Base-by-base conservation (phyloP, 53 echinoderm and acorn worm species). In the Mesocentrotus franciscanus region DNA sequence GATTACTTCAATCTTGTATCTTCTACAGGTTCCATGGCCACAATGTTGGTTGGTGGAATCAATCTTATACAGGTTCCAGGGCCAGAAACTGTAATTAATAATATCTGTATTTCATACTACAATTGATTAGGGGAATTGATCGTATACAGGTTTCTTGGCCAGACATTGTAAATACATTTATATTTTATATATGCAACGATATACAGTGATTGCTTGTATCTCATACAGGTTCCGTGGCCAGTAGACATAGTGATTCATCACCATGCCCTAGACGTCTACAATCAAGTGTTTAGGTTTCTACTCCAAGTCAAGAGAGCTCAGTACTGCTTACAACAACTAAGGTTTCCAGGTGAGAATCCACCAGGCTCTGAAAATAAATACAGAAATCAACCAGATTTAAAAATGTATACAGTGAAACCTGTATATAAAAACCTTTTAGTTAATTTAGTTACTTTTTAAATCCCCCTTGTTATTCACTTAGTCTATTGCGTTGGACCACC, bases 261-360 rank as follows among this genome's bases (percentile, higher is more conserved):
- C 6, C 56, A 95, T 39, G 60, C 89, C 75, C 57, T 96, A 15
- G 78, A 95, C n/a, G 71, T 92, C 78, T 98, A 98, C 96, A 98
- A 98, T 78, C 95, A 96, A 61, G 97, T 98, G 26, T 97, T 97
- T 60, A 56, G 96, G 71, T 97, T 98, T 55, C 96, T 98, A 22
- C 95, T 98, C 15, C 98, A 98, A 87, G 98, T 98, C 22, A 98
- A 98, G 95, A 90, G 98, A 76, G 98, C 98, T 17, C 97, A 97
- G 95, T 97, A 98, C 92, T 95, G 95, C 68, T 90, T 98, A 87
- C 97, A 98, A 17, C 98, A 98, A 59, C 71, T 96, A 15, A 34
- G 95, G 49, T 95, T 93, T 60, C 85, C 90, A 95, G 96, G 96
- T 96, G 39, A 91, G 18, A 75, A 56, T 92, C 13, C 32, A 74